Evolutionary conservation across 2,888 invertebrate species (phyloP).

Genomic region (Himalopsyche tibetana): DNA sequence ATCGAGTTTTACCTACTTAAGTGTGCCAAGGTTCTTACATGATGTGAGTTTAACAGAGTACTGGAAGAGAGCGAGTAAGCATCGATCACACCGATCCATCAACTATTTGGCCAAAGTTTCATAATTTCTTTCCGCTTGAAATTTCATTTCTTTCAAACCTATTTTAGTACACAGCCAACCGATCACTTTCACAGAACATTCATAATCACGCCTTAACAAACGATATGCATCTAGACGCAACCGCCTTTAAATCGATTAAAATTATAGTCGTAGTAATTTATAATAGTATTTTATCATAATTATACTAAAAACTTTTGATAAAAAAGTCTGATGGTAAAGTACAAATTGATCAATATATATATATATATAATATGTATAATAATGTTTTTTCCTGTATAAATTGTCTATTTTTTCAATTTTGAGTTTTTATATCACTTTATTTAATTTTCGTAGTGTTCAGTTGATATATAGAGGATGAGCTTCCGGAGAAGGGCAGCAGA

Average conservation of each 20-base stretch:
- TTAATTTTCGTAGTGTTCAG: slow-evolving; percentile 50
- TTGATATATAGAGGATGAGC: slow-evolving; percentile 37
- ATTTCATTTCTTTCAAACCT: slow-evolving; percentile 52
- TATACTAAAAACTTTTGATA: slow-evolving; percentile 60
- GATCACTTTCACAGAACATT: slow-evolving; percentile 64
- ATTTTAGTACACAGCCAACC: slow-evolving; percentile 51
- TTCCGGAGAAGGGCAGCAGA: slow-evolving; percentile 54
- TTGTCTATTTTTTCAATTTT: slow-evolving; percentile 55
- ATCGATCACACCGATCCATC: slow-evolving; percentile 63
- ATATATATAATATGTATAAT: slow-evolving; percentile 63
- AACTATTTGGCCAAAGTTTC: slow-evolving; percentile 58
- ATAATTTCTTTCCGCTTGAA: slow-evolving; percentile 56
- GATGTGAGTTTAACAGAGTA: slow-evolving; percentile 60
- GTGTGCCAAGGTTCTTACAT: slow-evolving; percentile 55
- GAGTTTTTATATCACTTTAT: slow-evolving; percentile 57
- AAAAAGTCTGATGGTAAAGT: slow-evolving; percentile 67
- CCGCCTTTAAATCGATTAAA: slow-evolving; percentile 66
- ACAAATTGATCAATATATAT: slow-evolving; percentile 65
- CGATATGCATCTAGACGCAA: slow-evolving; percentile 67
- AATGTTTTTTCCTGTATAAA: slow-evolving; percentile 66
- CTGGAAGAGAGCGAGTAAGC: slow-evolving; percentile 61
- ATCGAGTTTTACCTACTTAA: slow-evolving; percentile 52
- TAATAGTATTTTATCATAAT: slow-evolving; percentile 60
- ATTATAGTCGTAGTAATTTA: slow-evolving; percentile 65
- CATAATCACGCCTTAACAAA: slow-evolving; percentile 64